phyloP scores from a whole-genome alignment of 2,888 invertebrate species.

The Eupithecia dodoneata region DNA sequence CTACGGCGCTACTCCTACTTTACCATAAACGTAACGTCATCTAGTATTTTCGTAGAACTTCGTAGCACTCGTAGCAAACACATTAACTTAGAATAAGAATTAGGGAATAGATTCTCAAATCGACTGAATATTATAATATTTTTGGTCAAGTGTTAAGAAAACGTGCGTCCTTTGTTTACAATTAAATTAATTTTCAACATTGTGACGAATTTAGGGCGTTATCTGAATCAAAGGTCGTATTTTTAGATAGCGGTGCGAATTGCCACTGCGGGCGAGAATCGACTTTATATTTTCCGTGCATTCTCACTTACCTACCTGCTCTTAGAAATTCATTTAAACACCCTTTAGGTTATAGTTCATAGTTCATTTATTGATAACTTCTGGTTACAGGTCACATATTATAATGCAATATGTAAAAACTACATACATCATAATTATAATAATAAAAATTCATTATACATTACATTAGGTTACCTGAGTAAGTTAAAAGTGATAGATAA shows the following conservation, averaged over 20 bases:
- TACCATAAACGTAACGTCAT: background rate
- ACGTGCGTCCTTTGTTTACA: constrained; percentile 31
- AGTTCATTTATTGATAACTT: no score
- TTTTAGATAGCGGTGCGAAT: constrained; percentile 28
- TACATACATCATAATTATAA: no score
- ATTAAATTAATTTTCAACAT: constrained; percentile 28
- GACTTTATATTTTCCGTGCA: background rate
- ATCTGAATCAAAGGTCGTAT: constrained; percentile 37
- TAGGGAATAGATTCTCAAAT: background rate
- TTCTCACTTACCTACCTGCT: background rate
- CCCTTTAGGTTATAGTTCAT: background rate
- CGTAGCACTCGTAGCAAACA: background rate
- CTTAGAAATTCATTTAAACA: background rate
- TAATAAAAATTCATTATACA: no score
- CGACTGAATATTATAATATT: background rate
- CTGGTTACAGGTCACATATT: no score
- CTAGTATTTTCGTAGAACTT: background rate
- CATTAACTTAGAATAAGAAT: background rate
- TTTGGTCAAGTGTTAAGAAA: constrained; percentile 8
- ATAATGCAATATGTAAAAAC: no score
- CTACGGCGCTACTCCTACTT: background rate
- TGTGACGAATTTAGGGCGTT: constrained; percentile 31
- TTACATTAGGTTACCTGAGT: no score
- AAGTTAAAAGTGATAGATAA: no score
- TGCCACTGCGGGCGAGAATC: constrained; percentile 18